phyloP scores from a whole-genome alignment of 1,140 invertebrate genomes.

The Leguminivora glycinivorella region DNA sequence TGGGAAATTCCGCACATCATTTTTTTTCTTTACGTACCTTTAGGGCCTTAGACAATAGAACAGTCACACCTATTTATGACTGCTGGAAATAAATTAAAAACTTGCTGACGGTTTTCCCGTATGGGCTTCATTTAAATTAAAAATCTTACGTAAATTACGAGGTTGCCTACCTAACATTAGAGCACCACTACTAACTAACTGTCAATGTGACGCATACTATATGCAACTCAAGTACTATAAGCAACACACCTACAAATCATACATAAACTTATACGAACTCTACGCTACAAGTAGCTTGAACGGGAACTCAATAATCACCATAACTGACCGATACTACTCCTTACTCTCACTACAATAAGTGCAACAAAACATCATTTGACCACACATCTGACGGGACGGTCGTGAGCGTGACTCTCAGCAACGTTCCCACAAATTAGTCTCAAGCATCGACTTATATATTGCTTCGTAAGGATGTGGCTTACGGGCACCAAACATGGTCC shows the following conservation, averaged over 20 bases:
- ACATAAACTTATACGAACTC: background rate
- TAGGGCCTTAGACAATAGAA: too few relatives aligned
- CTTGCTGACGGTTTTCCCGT: too few relatives aligned
- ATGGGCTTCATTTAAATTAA: too few relatives aligned
- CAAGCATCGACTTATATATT: too few relatives aligned
- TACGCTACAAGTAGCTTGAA: background rate
- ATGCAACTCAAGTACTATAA: background rate
- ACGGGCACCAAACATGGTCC: too few relatives aligned
- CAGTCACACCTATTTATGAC: too few relatives aligned
- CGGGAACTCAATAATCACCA: background rate
- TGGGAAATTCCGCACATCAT: too few relatives aligned
- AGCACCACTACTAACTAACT: background rate
- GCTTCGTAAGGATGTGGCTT: too few relatives aligned
- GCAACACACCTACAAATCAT: background rate
- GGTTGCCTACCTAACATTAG: background rate
- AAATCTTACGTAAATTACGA: too few relatives aligned
- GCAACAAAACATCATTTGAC: background rate
- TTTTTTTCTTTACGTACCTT: too few relatives aligned
- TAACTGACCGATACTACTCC: background rate
- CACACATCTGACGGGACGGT: background rate
- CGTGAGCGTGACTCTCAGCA: background rate
- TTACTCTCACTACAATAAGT: background rate
- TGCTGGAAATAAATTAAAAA: too few relatives aligned
- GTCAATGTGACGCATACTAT: too few relatives aligned
- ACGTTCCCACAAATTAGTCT: constrained; percentile 16